These are phyloP conservation scores for Phasianus colchicus DNA, from an alignment of 2,113 vertebrate species.

Conservation along the genomic window DNA sequence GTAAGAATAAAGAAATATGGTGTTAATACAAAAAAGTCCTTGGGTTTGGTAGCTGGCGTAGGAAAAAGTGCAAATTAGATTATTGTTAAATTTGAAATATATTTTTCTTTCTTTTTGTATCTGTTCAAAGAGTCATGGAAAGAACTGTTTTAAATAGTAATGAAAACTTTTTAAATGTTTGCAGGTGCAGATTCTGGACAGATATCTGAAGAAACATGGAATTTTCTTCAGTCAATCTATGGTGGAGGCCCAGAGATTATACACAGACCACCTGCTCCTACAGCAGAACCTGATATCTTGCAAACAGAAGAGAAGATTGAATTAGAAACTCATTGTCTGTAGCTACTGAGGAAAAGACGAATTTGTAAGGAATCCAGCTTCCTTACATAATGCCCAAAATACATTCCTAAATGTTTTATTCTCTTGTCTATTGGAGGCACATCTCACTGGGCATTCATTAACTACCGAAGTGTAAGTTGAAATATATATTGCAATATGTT, in stretches of 20 bases:
- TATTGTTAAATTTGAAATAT: not conserved
- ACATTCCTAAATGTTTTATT: conserved; percentile 76
- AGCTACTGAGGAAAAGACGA: conserved; percentile 59
- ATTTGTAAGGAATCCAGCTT: conserved; percentile 57
- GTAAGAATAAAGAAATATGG: not conserved
- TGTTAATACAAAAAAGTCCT: not conserved
- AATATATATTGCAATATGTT: conserved; percentile 60
- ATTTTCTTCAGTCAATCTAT: conserved; percentile 94
- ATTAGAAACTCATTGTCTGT: conserved; percentile 93
- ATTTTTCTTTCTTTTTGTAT: not conserved
- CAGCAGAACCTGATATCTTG: conserved; percentile 81
- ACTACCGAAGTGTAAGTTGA: conserved; percentile 68
- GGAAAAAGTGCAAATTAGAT: not conserved
- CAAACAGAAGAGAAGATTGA: conserved; percentile 96
- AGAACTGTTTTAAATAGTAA: not conserved
- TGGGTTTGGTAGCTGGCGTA: not conserved
- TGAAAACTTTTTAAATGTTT: not conserved
- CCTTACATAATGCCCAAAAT: conserved; percentile 75
- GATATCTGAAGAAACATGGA: conserved; percentile 99
- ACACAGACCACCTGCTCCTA: conserved; percentile 87
- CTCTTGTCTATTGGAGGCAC: conserved; percentile 55
- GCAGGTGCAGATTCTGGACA: conserved; percentile 97
- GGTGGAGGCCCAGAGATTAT: conserved; percentile 94
- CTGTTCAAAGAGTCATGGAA: not conserved
- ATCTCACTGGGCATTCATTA: conserved; percentile 76